These are phyloP conservation scores for Aphelocoma californica DNA, from an alignment of 2,797 vertebrate genomes.

Conservation along the genomic window DNA sequence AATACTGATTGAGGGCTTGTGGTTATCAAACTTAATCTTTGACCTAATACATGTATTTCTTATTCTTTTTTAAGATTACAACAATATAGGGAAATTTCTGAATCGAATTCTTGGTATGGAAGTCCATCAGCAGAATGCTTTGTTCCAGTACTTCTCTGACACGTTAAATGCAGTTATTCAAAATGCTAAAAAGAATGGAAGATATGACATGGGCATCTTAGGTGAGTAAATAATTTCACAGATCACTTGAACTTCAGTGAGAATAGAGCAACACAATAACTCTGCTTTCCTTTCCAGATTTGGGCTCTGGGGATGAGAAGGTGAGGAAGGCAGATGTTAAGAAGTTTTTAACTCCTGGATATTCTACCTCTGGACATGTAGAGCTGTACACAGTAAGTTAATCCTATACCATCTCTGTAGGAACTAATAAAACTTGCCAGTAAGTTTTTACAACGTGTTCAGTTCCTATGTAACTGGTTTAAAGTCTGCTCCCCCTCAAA, in stretches of 20 bases:
- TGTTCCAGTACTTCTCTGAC: slow-evolving; percentile 98
- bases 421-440: background rate
- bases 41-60: background rate
- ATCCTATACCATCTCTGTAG: background rate
- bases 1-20: background rate
- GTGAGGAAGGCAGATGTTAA: slow-evolving; percentile 93
- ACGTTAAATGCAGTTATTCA: slow-evolving; percentile 93
- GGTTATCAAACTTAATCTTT: background rate
- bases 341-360: slow-evolving; percentile 95
- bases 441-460: background rate
- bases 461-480: background rate
- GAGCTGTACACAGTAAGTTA: slow-evolving; percentile 91
- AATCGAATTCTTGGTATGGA: slow-evolving; percentile 98
- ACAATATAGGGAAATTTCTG: slow-evolving; percentile 98
- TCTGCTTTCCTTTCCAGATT: slow-evolving; percentile 74
- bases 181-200: slow-evolving; percentile 95
- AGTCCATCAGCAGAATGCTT: slow-evolving; percentile 95
- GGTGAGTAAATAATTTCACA: slow-evolving; percentile 74
- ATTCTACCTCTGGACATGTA: slow-evolving; percentile 95
- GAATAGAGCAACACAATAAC: background rate
- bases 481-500: background rate
- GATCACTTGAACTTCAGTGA: background rate
- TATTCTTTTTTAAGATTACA: slow-evolving; percentile 85
- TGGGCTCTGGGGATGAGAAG: slow-evolving; percentile 97
- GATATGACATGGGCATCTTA: slow-evolving; percentile 98